Conservation (phyloP, 2,113 vertebrate species). For the Dasyprocta punctata region DNA sequence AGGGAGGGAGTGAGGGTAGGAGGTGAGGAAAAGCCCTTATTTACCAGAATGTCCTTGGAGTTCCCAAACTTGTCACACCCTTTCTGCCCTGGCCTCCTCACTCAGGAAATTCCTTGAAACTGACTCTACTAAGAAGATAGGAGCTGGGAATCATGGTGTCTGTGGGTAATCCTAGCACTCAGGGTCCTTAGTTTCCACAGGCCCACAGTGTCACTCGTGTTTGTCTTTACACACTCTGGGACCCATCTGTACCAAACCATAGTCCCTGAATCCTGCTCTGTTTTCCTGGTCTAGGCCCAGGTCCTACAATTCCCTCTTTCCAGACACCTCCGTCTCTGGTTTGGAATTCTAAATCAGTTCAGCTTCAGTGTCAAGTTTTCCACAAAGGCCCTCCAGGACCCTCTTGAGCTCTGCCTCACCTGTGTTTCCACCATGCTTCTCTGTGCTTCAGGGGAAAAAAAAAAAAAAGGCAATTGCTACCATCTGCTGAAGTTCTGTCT, state of each 20-base stretch:
- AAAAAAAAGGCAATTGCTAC: not conserved
- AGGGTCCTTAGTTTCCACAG: not conserved
- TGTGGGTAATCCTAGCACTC: not conserved
- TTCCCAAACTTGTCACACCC: not conserved
- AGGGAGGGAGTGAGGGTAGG: not conserved
- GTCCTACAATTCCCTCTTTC: not conserved
- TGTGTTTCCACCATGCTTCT: not conserved
- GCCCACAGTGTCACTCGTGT: not conserved
- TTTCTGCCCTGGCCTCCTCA: not conserved
- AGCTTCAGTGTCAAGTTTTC: not conserved
- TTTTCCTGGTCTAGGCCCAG: not conserved
- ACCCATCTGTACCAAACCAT: not conserved
- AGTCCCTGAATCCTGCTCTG: not conserved
- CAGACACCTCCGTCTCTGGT: not conserved
- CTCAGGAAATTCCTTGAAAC: not conserved
- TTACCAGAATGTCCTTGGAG: not conserved
- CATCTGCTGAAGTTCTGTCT: not conserved
- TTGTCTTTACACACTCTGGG: not conserved
- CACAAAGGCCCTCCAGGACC: not conserved
- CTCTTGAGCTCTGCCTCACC: not conserved
- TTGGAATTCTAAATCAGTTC: not conserved
- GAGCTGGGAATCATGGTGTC: not conserved
- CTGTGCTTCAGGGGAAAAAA: not conserved
- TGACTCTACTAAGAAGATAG: not conserved
- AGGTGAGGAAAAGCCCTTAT: not conserved